A percentile compares a stretch with the other conserved stretches of the same genome.
Conservation (phyloP, 2,888 invertebrate genomes). For the Bedellia somnulentella region DNA sequence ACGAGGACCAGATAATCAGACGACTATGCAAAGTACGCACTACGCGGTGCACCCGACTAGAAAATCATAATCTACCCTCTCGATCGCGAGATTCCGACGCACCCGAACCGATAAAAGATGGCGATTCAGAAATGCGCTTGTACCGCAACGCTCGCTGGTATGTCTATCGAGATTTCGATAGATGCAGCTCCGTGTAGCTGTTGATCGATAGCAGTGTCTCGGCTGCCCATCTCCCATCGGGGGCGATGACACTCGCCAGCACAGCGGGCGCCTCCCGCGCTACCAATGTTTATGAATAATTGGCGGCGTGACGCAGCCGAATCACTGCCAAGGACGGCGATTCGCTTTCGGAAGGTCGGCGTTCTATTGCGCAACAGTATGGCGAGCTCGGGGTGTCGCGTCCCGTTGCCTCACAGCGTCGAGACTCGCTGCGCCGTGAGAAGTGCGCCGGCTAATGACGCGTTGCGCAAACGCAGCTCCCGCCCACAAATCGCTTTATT, state of each 20-base stretch:
- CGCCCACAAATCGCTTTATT: conserved; percentile 31
- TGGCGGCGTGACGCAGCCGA: conserved; percentile 27
- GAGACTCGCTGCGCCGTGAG: conserved; percentile 4
- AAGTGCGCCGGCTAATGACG: conserved; percentile 17
- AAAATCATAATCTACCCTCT: too few species aligned
- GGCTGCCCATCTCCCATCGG: conserved; percentile 1
- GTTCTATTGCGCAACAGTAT: conserved; percentile 21
- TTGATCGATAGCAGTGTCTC: not conserved
- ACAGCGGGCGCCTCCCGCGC: conserved; percentile 24
- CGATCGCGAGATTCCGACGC: too few species aligned
- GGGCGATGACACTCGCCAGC: conserved; percentile 9
- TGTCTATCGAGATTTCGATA: too few species aligned
- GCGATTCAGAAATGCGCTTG: too few species aligned
- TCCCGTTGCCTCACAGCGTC: conserved; percentile 4
- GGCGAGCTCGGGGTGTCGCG: conserved; percentile 12
- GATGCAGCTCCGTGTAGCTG: not conserved
- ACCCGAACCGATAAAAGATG: too few species aligned
- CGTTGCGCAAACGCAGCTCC: conserved; percentile 18
- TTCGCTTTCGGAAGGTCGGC: conserved; percentile 37
- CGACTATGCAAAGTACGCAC: too few species aligned
- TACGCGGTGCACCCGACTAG: too few species aligned
- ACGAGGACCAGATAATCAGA: too few species aligned
- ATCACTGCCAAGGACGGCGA: conserved; percentile 45
- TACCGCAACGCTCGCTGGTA: too few species aligned
- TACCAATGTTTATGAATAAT: conserved; percentile 31